These are phyloP conservation scores for Ectemnius cavifrons DNA, from an alignment of 2,888 invertebrate species.

Conservation along the genomic window DNA sequence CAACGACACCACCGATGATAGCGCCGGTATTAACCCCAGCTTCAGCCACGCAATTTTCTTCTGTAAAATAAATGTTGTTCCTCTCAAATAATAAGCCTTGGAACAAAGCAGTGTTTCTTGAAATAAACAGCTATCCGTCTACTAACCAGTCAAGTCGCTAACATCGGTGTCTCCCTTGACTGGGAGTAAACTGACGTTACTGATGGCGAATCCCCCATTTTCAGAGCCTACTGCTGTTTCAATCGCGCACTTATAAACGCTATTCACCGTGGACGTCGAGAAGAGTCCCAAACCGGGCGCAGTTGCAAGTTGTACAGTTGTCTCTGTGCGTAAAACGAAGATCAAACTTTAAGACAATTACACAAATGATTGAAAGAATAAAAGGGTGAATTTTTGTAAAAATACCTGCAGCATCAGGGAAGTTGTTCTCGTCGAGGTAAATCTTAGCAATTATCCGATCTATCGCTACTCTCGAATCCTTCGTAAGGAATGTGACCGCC, in stretches of 20 bases:
- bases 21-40: conserved; percentile 33
- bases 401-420: background rate
- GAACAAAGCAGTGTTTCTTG: background rate
- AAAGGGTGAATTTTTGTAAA: no score
- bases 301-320: accelerated
- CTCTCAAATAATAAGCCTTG: background rate
- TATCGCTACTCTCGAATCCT: accelerated
- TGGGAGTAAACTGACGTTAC: conserved; percentile 55
- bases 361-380: no score
- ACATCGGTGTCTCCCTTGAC: conserved; percentile 50
- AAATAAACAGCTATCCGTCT: background rate
- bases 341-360: no score
- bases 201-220: conserved; percentile 43
- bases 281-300: background rate
- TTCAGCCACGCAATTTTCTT: conserved; percentile 46
- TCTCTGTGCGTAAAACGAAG: no score
- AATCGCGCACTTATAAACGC: conserved; percentile 38
- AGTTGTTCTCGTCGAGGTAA: background rate
- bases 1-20: conserved; percentile 54
- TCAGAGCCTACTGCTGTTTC: conserved; percentile 28
- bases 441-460: background rate
- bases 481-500: accelerated
- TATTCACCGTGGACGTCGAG: background rate
- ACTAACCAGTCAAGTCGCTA: conserved; percentile 50
- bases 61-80: conserved; percentile 40